These are phyloP conservation scores for Podarcis lilfordi DNA, from an alignment of 2,797 vertebrate species.

Conservation along the genomic window DNA sequence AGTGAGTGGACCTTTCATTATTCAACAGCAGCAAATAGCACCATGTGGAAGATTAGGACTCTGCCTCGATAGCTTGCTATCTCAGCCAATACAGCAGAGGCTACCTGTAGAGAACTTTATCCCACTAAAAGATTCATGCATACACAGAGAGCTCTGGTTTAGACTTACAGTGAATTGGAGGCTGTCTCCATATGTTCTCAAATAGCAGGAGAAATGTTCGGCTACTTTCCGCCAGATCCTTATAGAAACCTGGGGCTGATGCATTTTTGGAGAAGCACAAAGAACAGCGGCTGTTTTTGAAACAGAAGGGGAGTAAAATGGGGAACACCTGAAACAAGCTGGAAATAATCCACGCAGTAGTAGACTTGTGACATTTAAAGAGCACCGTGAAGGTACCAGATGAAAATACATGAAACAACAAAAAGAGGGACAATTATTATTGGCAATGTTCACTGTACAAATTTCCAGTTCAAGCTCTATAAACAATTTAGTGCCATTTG, in stretches of 20 bases:
- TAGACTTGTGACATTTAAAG: not conserved
- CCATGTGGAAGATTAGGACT: constrained; percentile 5
- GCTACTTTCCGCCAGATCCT: not conserved
- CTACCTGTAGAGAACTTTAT: not conserved
- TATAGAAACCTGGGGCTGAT: not conserved
- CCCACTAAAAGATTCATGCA: not conserved
- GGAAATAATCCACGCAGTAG: not conserved
- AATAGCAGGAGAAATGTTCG: not conserved
- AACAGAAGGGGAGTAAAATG: not conserved
- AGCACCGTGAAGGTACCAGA: not conserved
- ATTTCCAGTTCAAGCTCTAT: not conserved
- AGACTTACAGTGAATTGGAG: not conserved
- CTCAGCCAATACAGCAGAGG: constrained; percentile 1
- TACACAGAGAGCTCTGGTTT: not conserved
- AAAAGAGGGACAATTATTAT: not conserved
- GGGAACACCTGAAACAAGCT: not conserved
- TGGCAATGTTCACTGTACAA: not conserved
- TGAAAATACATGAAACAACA: not conserved
- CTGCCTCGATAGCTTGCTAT: not conserved
- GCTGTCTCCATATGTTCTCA: not conserved
- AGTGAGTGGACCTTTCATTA: not conserved
- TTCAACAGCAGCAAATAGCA: not conserved
- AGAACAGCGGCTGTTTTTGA: not conserved
- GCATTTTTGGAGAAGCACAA: not conserved
- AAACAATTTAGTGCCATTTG: not conserved